phyloP scores from a whole-genome alignment of 2,113 vertebrate genomes.

The Echinops telfairi region DNA sequence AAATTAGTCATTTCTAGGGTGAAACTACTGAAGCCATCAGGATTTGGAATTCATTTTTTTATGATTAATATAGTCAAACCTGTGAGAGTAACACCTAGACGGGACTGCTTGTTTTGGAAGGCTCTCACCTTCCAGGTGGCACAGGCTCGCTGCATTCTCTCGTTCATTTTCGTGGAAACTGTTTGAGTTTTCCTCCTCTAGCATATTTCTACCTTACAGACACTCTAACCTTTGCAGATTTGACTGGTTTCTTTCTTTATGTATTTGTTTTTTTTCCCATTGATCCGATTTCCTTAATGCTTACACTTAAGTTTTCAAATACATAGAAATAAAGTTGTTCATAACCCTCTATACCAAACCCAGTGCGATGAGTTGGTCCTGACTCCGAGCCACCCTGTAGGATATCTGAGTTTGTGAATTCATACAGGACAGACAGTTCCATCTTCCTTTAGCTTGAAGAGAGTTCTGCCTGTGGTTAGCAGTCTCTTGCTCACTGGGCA shows the following conservation, averaged over 20 bases:
- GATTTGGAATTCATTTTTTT: neutral
- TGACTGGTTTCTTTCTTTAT: neutral
- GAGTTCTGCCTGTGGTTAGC: too few species aligned
- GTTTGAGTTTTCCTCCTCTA: neutral
- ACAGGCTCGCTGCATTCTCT: neutral
- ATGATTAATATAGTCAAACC: neutral
- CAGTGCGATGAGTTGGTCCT: too few species aligned
- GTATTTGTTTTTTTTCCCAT: too few species aligned
- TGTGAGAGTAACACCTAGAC: neutral
- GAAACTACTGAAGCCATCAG: too few species aligned
- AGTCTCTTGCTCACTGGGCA: too few species aligned
- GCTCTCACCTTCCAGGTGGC: neutral
- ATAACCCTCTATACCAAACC: too few species aligned
- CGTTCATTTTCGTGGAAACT: neutral
- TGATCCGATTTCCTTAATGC: neutral
- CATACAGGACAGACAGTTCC: too few species aligned
- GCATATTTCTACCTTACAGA: neutral
- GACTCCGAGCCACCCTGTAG: too few species aligned
- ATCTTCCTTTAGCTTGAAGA: too few species aligned
- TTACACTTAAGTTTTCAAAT: neutral
- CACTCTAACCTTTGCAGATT: neutral
- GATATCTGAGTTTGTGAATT: too few species aligned
- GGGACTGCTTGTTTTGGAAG: neutral
- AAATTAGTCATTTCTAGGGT: too few species aligned
- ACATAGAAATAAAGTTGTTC: too few species aligned